These are phyloP conservation scores for Acromyrmex heyeri DNA, from an alignment of 1,140 invertebrate species.

Conservation along the genomic window DNA sequence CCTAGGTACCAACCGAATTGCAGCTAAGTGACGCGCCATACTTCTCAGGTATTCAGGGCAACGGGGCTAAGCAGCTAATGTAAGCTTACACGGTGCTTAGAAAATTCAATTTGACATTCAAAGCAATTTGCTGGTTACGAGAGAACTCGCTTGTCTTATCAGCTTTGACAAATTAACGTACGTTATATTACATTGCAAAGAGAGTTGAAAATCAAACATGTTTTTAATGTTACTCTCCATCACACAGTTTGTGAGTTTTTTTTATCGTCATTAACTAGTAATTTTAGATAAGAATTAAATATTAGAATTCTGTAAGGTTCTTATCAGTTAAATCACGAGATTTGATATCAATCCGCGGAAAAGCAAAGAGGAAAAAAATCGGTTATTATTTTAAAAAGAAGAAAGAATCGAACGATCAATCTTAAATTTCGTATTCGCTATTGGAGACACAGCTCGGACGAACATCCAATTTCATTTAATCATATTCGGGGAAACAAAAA, in stretches of 20 bases:
- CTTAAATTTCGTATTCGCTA: not conserved
- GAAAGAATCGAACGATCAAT: conserved; percentile 10
- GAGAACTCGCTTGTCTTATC: not conserved
- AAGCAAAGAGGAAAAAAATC: not conserved
- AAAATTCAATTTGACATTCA: conserved; percentile 50
- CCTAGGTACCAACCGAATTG: conserved; percentile 51
- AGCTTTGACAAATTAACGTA: conserved; percentile 9
- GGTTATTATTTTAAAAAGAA: conserved; percentile 12
- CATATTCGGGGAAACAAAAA: not conserved
- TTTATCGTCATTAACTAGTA: not conserved
- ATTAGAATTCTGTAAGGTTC: not conserved
- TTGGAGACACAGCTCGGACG: not conserved
- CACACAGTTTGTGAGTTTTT: not conserved
- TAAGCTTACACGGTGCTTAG: conserved; percentile 39
- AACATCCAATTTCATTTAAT: conserved; percentile 45
- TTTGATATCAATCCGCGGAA: not conserved
- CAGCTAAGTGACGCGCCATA: conserved; percentile 1
- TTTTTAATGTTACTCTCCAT: not conserved
- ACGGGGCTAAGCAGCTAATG: conserved; percentile 29
- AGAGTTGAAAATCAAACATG: not conserved
- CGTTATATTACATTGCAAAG: not conserved
- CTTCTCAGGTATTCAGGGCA: conserved; percentile 15
- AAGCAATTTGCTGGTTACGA: conserved; percentile 40
- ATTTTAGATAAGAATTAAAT: conserved; percentile 3
- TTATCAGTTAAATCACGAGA: conserved; percentile 1